A percentile compares a stretch with the other conserved stretches of the same genome.
These are phyloP conservation scores for Cercopithecus diana DNA, from an alignment of 2,797 vertebrate species.

Conservation along the genomic window DNA sequence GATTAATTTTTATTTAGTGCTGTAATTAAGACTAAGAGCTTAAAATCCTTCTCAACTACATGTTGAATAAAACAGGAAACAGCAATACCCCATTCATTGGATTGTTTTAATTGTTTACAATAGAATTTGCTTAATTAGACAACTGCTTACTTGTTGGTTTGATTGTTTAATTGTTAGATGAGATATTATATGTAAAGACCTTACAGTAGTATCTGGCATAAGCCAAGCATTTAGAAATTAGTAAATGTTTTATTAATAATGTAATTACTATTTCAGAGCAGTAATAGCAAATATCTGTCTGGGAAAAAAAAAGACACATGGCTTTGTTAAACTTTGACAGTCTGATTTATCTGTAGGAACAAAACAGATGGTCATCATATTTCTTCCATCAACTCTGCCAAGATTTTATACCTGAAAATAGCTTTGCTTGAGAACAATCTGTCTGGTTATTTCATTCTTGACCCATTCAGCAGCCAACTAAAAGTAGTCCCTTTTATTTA, in stretches of 20 bases:
- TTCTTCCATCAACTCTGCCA: not conserved
- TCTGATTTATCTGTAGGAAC: not conserved
- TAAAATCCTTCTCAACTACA: not conserved
- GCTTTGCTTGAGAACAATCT: not conserved
- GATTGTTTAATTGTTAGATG: not conserved
- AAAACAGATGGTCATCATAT: not conserved
- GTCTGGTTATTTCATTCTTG: not conserved
- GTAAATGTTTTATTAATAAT: not conserved
- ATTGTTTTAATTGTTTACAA: not conserved
- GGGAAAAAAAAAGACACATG: not conserved
- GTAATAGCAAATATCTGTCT: not conserved
- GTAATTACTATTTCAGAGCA: not conserved
- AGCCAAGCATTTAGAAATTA: not conserved
- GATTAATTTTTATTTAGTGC: not conserved
- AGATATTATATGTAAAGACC: not conserved
- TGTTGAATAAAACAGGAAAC: not conserved
- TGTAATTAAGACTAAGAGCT: not conserved
- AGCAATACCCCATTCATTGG: not conserved
- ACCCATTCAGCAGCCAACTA: not conserved
- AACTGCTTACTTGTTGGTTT: not conserved
- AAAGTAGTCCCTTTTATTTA: not conserved
- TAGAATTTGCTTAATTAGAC: not conserved
- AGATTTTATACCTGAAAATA: constrained; percentile 38
- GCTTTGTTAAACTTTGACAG: not conserved
- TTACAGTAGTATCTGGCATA: not conserved